Conservation (phyloP, 2,888 invertebrate species). For the Acleris emargana region DNA sequence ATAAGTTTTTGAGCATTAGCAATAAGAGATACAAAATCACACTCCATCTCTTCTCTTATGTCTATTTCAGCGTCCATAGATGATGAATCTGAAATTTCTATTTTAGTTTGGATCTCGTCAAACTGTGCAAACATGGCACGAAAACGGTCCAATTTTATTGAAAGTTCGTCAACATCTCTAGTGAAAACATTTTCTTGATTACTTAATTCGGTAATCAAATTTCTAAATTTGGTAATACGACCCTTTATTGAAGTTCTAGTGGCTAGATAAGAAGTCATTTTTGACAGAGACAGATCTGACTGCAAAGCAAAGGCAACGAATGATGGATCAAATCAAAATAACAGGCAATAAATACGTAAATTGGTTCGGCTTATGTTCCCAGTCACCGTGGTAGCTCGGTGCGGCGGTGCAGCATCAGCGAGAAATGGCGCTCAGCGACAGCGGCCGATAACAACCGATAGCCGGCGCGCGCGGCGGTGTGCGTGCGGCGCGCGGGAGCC, state of each 20-base stretch:
- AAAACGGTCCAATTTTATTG: constrained; percentile 4
- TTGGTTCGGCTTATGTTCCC: constrained; percentile 2
- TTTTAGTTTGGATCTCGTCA: constrained; percentile 21
- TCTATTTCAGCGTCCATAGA: neutral
- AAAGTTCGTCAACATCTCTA: constrained; percentile 4
- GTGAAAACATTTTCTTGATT: neutral
- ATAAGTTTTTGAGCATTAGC: neutral
- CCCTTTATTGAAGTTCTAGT: constrained; percentile 23
- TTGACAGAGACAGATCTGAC: neutral
- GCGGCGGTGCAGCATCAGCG: constrained; percentile 1
- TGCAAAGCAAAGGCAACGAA: neutral
- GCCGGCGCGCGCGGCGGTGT: neutral
- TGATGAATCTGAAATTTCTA: constrained; percentile 16
- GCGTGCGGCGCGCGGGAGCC: no score
- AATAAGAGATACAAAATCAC: neutral
- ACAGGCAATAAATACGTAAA: neutral
- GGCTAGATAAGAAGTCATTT: neutral
- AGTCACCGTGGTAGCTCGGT: neutral
- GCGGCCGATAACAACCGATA: neutral
- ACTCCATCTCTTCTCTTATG: neutral
- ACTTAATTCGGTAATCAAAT: constrained; percentile 1
- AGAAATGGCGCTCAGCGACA: neutral
- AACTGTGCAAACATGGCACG: constrained; percentile 6
- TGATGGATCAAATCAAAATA: neutral
- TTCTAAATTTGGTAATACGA: constrained; percentile 16